phyloP scores from a whole-genome alignment of 2,113 vertebrate genomes.

The Furnarius figulus region DNA sequence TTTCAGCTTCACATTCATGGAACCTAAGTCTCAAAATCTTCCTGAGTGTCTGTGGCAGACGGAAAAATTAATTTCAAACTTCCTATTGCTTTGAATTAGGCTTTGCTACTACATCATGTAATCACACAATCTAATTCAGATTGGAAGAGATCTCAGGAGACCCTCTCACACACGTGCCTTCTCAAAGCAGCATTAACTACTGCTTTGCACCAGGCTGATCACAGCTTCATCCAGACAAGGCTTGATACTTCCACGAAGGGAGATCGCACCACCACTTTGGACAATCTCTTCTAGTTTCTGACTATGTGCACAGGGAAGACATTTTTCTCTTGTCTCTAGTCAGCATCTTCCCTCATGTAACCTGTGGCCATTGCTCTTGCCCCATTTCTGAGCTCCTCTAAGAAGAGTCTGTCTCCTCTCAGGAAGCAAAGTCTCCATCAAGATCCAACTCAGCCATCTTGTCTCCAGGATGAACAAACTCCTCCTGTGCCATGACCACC shows the following conservation, averaged over 20 bases:
- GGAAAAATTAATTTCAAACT: neutral
- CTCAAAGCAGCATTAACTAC: neutral
- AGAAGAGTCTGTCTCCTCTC: neutral
- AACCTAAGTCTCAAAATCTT: neutral
- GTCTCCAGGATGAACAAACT: neutral
- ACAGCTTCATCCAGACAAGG: neutral
- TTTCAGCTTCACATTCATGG: neutral
- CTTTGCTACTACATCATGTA: neutral
- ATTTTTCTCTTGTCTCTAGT: neutral
- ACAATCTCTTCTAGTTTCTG: neutral
- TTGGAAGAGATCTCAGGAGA: neutral
- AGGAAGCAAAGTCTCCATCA: neutral
- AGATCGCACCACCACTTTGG: neutral
- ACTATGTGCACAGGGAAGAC: fast-evolving
- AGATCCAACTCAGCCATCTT: neutral
- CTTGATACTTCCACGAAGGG: neutral
- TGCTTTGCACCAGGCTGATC: neutral
- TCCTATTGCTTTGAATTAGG: neutral
- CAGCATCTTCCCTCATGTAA: neutral
- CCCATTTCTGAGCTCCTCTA: neutral
- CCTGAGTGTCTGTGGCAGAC: neutral
- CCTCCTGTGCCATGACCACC: neutral
- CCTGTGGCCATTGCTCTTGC: neutral
- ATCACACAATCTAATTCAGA: neutral
- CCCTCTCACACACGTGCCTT: fast-evolving